Conservation (phyloP, 2,797 vertebrate species). For the Gobio occitaniae region DNA sequence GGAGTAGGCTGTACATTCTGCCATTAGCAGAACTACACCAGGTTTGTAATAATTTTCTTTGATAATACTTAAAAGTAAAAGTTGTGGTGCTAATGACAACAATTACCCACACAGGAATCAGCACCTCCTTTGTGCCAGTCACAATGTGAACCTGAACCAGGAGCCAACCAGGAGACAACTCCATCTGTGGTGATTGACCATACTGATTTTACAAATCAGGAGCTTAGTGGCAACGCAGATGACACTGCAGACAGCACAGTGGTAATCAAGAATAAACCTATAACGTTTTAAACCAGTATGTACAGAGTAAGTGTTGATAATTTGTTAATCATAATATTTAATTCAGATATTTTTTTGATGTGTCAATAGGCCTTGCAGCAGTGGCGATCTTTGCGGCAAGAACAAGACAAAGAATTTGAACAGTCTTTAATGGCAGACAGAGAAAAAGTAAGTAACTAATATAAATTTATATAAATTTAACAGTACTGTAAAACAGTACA, state of each 20-base stretch:
- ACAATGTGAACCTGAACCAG: not conserved
- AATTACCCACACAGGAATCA: not conserved
- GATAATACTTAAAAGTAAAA: not conserved
- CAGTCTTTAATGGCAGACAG: conserved; percentile 20
- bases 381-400: not conserved
- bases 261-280: not conserved
- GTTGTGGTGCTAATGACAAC: not conserved
- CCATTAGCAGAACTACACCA: not conserved
- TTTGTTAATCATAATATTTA: not conserved
- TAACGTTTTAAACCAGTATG: not conserved
- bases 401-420: conserved; percentile 21
- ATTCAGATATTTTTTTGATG: not conserved
- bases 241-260: not conserved
- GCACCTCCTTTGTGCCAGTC: not conserved
- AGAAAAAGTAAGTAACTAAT: not conserved
- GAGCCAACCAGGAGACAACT: not conserved
- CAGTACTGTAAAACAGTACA: not conserved
- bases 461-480: too few species aligned
- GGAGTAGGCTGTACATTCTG: conserved; percentile 4
- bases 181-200: not conserved
- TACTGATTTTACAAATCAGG: not conserved
- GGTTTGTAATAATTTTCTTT: not conserved
- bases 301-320: not conserved
- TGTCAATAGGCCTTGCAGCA: not conserved
- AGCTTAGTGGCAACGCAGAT: not conserved